Evolutionary conservation across 2,888 invertebrate genomes (phyloP), one percentile per base, ranked within the genome.

Genomic region (Dromius quadrimaculatus): DNA sequence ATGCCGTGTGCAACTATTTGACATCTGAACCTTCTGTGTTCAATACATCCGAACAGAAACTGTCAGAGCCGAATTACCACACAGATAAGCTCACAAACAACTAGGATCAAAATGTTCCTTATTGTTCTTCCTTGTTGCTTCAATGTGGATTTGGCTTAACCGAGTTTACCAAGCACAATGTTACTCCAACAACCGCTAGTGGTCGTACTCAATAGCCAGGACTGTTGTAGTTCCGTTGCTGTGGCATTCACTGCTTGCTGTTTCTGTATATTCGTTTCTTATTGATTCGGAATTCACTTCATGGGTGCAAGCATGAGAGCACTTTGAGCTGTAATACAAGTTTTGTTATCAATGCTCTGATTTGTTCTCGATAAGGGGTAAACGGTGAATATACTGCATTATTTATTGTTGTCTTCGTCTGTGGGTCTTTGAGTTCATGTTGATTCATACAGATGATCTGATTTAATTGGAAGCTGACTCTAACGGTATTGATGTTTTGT

Each of bases 331-430:
- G 23, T 28, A 28, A 54, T 54, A 13, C 15, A 54, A 54, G 32
- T 54, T 54, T 54, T 15, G 23, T 15, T 54, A 54, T 28, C 13
- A 15, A 15, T 32, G 50, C 15, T 54, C 28, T 54, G 50, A 54
- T 54, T 54, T 54, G 50, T 54, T 41, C 15, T 41, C 11, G 41
- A 41, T 41, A 15, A 13, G 8, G 15, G 2, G 15, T 15, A 41
- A 15, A 36, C 11, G 36, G n/a, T 36, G 9, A 36, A 36, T 11
- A 36, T 36, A 11, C 8, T 36, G 36, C 2, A n/a, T 36, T 36
- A 36, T 36, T 34, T n/a, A n/a, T n/a, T n/a, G n/a, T n/a, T n/a
- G n/a, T n/a, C n/a, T n/a, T n/a, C n/a, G n/a, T n/a, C n/a, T n/a
- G n/a, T n/a, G n/a, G n/a, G n/a, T n/a, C n/a, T n/a, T n/a, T n/a